These are phyloP conservation scores for Delichon dasypus DNA, from an alignment of 2,797 vertebrate species.

Conservation along the genomic window DNA sequence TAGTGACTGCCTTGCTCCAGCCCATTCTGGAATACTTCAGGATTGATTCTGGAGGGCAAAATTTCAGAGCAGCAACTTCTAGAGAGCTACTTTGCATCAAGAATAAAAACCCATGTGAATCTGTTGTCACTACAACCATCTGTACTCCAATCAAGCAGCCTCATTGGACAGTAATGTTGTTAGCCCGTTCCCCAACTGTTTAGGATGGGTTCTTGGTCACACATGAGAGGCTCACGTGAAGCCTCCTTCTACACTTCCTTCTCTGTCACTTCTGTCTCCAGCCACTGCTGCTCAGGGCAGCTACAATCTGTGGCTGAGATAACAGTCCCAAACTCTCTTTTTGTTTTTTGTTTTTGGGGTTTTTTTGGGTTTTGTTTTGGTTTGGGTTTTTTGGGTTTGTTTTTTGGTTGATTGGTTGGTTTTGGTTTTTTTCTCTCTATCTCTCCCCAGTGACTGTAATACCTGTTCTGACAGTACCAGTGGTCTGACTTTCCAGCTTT, in stretches of 20 bases:
- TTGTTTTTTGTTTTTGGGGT: too few species aligned
- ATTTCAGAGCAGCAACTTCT: not conserved
- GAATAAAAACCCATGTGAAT: not conserved
- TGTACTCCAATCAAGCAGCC: not conserved
- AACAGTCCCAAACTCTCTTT: not conserved
- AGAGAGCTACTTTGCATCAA: not conserved
- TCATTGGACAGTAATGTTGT: not conserved
- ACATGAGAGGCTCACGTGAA: not conserved
- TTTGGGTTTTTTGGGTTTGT: too few species aligned
- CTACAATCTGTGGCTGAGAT: not conserved
- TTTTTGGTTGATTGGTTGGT: not conserved
- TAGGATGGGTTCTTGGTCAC: not conserved
- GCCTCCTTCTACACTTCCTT: not conserved
- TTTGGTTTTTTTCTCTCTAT: not conserved
- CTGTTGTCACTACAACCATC: not conserved
- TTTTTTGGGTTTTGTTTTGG: not conserved
- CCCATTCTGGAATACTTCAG: not conserved
- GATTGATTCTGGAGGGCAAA: not conserved
- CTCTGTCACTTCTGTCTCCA: not conserved
- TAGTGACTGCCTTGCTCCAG: not conserved
- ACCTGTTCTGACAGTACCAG: not conserved
- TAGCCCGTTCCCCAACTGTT: not conserved
- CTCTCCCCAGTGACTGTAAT: not conserved
- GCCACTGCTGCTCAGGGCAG: not conserved
- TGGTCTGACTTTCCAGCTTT: not conserved